A percentile compares a stretch with the other conserved stretches of the same genome.
Conservation (phyloP, 2,113 vertebrate genomes). For the Microtus ochrogaster region DNA sequence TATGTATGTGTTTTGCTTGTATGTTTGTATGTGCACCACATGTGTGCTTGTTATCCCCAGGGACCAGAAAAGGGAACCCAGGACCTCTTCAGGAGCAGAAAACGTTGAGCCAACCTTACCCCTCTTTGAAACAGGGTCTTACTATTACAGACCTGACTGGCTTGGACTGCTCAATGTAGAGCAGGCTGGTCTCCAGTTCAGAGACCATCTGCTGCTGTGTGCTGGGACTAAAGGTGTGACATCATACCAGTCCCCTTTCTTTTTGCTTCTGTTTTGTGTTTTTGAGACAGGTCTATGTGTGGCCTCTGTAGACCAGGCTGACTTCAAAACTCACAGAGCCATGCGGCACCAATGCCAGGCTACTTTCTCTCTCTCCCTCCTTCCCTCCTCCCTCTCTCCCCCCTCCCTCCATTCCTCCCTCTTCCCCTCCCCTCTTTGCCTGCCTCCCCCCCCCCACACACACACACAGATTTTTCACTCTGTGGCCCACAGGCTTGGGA, state of each 20-base stretch:
- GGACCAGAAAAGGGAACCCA: background rate
- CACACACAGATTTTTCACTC: background rate
- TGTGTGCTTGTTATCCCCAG: background rate
- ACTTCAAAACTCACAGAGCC: background rate
- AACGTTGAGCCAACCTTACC: background rate
- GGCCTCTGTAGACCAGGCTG: background rate
- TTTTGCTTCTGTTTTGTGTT: background rate
- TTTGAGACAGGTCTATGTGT: background rate
- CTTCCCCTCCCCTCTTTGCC: too few relatives aligned
- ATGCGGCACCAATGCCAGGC: background rate
- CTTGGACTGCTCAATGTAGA: background rate
- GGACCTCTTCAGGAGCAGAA: background rate
- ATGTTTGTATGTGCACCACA: background rate
- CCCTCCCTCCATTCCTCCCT: too few relatives aligned
- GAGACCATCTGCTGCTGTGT: background rate
- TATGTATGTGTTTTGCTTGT: background rate
- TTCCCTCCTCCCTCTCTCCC: too few relatives aligned
- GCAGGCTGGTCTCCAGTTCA: background rate
- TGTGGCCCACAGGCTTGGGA: background rate
- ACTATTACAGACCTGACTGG: background rate
- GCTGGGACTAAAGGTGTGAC: background rate
- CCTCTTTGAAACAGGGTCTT: background rate
- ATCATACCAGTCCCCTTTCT: background rate
- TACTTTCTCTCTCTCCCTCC: background rate
- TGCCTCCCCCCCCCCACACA: too few relatives aligned